These are phyloP conservation scores for Emydoidea blandingii DNA, from an alignment of 2,797 vertebrate genomes.

Conservation along the genomic window DNA sequence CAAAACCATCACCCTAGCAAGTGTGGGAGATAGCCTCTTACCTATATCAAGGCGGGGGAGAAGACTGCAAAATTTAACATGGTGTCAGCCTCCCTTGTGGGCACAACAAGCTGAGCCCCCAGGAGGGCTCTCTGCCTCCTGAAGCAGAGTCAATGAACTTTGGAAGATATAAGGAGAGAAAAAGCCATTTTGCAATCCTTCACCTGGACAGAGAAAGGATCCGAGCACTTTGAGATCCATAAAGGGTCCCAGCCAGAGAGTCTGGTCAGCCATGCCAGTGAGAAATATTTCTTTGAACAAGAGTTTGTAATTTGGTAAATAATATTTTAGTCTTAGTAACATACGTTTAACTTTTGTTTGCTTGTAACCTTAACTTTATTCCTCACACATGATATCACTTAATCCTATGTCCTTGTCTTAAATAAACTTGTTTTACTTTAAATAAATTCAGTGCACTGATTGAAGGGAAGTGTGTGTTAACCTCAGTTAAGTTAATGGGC, in stretches of 20 bases:
- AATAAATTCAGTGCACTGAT: background rate
- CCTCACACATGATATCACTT: background rate
- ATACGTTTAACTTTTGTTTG: background rate
- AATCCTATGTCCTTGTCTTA: background rate
- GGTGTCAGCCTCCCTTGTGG: background rate
- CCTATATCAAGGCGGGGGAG: background rate
- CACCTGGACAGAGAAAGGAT: background rate
- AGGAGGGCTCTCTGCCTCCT: background rate
- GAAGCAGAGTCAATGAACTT: background rate
- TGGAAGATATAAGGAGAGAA: background rate
- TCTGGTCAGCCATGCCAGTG: background rate
- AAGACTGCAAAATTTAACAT: background rate
- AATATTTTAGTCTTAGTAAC: background rate
- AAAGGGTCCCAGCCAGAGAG: background rate
- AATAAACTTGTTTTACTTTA: background rate
- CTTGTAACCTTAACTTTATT: background rate
- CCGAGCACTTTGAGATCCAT: background rate
- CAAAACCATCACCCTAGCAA: too few relatives aligned
- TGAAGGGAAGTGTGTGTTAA: background rate
- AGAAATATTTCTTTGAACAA: background rate
- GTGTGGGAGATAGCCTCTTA: too few relatives aligned
- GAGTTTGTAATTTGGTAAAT: background rate
- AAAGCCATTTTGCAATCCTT: background rate
- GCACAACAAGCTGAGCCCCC: background rate
- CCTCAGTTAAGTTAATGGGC: background rate